These are phyloP conservation scores for Oligia latruncula DNA, from an alignment of 2,888 invertebrate species.

Conservation along the genomic window DNA sequence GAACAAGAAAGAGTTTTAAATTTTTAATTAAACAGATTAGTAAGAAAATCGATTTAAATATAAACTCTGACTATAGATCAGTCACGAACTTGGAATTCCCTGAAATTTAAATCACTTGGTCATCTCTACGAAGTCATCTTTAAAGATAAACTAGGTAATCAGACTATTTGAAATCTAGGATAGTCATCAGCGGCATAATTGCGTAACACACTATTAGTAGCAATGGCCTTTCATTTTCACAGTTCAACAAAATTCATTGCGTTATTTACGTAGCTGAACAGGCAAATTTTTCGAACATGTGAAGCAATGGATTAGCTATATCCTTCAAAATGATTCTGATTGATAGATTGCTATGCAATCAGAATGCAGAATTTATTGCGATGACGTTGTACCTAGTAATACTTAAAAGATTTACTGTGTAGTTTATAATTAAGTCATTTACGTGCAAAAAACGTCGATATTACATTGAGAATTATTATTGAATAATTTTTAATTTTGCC, in stretches of 20 bases:
- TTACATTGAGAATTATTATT: too few relatives aligned
- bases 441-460: background rate
- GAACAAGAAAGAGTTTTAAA: slow-evolving; percentile 26
- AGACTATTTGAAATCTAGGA: slow-evolving; percentile 34
- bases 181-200: background rate
- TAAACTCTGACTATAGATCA: slow-evolving; percentile 39
- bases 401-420: background rate
- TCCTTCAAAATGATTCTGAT: too few relatives aligned
- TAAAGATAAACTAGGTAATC: slow-evolving; percentile 41
- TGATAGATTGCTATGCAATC: too few relatives aligned
- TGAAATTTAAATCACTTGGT: slow-evolving; percentile 41
- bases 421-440: background rate
- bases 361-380: slow-evolving; percentile 20
- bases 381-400: slow-evolving; percentile 37
- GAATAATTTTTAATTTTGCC: background rate
- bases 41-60: slow-evolving; percentile 45
- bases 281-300: too few relatives aligned
- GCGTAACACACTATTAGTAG: too few relatives aligned
- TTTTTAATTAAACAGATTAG: slow-evolving; percentile 39
- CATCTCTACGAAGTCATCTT: slow-evolving; percentile 47
- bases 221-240: too few relatives aligned
- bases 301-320: too few relatives aligned
- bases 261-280: too few relatives aligned
- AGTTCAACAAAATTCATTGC: too few relatives aligned
- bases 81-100: slow-evolving; percentile 44